Percentiles rank a stretch among this genome's conserved stretches.
Evolutionary conservation across 2,113 vertebrate genomes (phyloP).

Genomic region (Pheucticus melanocephalus): DNA sequence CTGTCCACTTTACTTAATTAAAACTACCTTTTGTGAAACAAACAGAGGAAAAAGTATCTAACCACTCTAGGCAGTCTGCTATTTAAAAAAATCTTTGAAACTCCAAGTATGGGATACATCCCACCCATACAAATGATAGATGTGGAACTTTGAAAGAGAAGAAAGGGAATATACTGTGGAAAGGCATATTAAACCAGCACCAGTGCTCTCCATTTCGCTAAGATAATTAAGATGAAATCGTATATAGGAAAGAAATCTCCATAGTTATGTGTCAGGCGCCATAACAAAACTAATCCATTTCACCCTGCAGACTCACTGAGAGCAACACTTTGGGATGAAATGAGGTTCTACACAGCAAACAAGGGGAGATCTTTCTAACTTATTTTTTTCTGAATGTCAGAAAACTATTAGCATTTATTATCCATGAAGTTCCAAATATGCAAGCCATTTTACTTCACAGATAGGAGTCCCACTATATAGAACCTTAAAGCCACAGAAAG

Average conservation of each 20-base stretch:
- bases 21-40: neutral
- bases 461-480: neutral
- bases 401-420: neutral
- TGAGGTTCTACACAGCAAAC: neutral
- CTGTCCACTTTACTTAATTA: neutral
- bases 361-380: neutral
- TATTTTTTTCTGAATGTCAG: accelerated
- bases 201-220: neutral
- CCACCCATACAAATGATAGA: accelerated
- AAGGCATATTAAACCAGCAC: neutral
- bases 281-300: neutral
- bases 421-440: neutral
- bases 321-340: neutral
- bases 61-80: neutral
- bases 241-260: neutral
- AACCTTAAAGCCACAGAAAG: neutral
- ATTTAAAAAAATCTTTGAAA: neutral
- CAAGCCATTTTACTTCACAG: neutral
- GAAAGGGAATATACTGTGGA: neutral
- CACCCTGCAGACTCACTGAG: neutral
- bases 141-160: neutral
- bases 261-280: neutral
- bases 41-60: neutral
- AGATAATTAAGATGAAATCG: neutral
- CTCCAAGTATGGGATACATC: neutral